Percentiles rank a stretch among this genome's conserved stretches.
phyloP scores from a whole-genome alignment of 1,140 invertebrate species.

The Cylas formicarius region DNA sequence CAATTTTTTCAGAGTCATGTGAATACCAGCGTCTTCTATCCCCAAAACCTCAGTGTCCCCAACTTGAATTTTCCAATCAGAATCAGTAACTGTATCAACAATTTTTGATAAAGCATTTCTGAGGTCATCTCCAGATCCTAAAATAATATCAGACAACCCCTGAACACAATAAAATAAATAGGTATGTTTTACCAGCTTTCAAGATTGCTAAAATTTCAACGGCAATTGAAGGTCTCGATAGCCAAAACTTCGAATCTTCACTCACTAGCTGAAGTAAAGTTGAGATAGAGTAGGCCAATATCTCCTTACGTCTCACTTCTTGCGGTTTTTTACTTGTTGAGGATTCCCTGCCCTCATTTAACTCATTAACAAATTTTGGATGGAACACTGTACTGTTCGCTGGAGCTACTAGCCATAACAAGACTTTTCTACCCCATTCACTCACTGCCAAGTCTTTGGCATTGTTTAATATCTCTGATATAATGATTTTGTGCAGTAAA shows the following conservation, averaged over 20 bases:
- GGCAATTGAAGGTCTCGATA: slow-evolving; percentile 60
- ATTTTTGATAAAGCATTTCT: slow-evolving; percentile 44
- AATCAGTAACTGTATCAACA: slow-evolving; percentile 42
- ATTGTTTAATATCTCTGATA: slow-evolving; percentile 66
- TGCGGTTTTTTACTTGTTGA: slow-evolving; percentile 75
- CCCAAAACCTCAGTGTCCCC: slow-evolving; percentile 48
- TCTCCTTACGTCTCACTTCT: slow-evolving; percentile 62
- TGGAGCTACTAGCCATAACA: slow-evolving; percentile 79
- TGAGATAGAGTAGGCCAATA: slow-evolving; percentile 58
- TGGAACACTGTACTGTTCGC: slow-evolving; percentile 69
- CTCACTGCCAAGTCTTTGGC: slow-evolving; percentile 62
- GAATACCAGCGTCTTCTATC: slow-evolving; percentile 74
- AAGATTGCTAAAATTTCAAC: slow-evolving; percentile 66
- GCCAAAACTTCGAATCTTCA: slow-evolving; percentile 57
- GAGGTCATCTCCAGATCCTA: slow-evolving; percentile 22
- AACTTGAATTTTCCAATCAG: slow-evolving; percentile 39
- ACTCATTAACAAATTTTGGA: slow-evolving; percentile 58
- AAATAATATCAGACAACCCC: slow-evolving; percentile 3
- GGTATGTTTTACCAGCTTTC: slow-evolving; percentile 44
- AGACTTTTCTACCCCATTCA: slow-evolving; percentile 63
- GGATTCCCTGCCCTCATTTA: slow-evolving; percentile 64
- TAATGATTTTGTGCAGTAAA: slow-evolving; percentile 74
- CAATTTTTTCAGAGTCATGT: slow-evolving; percentile 74
- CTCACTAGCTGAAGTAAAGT: slow-evolving; percentile 56
- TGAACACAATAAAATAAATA: slow-evolving; percentile 3